Evolutionary conservation across 2,113 vertebrate species (phyloP).

Genomic region (Erythrocebus patas): DNA sequence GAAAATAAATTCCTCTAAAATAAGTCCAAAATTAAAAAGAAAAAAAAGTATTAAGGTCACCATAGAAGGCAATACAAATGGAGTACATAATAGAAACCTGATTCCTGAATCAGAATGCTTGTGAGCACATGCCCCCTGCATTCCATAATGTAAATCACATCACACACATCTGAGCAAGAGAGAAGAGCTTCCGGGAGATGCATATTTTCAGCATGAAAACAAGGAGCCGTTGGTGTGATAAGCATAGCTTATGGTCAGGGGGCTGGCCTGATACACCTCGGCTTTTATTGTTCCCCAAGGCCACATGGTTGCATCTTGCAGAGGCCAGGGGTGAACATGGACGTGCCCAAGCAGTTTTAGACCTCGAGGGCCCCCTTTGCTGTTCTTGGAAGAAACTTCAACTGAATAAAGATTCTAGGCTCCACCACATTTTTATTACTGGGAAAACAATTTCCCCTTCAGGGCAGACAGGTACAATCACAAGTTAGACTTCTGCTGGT

Average conservation of each 20-base stretch:
- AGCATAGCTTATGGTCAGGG: constrained; percentile 5
- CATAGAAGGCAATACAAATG: background rate
- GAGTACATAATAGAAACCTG: background rate
- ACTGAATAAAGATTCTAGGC: background rate
- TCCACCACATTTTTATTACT: background rate
- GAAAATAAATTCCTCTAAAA: constrained; percentile 42
- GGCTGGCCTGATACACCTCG: background rate
- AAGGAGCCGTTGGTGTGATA: background rate
- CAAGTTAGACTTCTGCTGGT: background rate
- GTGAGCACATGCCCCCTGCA: background rate
- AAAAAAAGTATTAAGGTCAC: background rate
- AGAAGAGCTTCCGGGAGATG: constrained; percentile 21
- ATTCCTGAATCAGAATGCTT: background rate
- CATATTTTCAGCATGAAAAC: constrained; percentile 65
- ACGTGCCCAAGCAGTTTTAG: background rate
- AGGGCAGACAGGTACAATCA: background rate
- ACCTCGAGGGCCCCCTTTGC: accelerated
- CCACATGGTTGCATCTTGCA: background rate
- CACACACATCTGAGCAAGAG: constrained; percentile 3
- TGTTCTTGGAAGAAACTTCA: background rate
- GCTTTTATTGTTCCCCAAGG: background rate
- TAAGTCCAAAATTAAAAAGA: background rate
- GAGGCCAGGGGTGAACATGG: background rate
- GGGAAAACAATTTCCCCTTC: background rate
- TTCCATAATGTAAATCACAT: constrained; percentile 38